phyloP scores from a whole-genome alignment of 53 echinoderm and acorn worm species.

The Apostichopus leukothele region DNA sequence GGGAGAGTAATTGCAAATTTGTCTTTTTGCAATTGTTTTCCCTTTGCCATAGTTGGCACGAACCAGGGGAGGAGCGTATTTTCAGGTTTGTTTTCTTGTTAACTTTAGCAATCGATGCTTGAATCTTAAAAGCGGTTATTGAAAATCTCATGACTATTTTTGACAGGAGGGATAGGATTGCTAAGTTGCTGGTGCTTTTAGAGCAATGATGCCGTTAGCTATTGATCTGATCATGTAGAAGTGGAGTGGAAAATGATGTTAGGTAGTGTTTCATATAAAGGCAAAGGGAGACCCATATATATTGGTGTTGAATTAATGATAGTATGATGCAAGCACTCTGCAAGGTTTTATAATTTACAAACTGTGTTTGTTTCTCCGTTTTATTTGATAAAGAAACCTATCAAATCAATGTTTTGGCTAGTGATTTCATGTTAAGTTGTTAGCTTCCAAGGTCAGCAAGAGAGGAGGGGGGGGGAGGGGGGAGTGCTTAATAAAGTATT shows the following conservation, averaged over 20 bases:
- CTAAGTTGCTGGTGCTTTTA: background rate
- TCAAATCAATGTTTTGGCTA: too few species aligned
- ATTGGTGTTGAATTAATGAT: too few species aligned
- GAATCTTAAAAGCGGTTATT: slow-evolving; percentile 10
- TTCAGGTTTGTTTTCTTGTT: slow-evolving; percentile 9
- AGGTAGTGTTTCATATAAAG: background rate
- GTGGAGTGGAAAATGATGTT: slow-evolving; percentile 14
- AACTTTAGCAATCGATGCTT: slow-evolving; percentile 16
- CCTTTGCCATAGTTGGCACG: background rate
- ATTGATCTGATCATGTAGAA: slow-evolving; percentile 24
- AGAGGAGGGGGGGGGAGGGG: too few species aligned
- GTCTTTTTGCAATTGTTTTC: background rate
- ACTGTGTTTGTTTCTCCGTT: too few species aligned
- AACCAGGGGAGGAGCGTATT: background rate
- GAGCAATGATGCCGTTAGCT: slow-evolving; percentile 31
- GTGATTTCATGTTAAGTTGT: too few species aligned
- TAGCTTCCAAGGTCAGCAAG: too few species aligned
- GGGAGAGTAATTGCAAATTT: background rate
- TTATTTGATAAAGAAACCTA: too few species aligned
- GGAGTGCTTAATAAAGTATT: too few species aligned
- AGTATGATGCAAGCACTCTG: too few species aligned
- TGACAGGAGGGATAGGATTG: background rate
- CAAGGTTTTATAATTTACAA: too few species aligned
- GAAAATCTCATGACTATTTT: background rate
- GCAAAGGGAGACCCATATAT: too few species aligned